Base-by-base conservation (phyloP, 1,140 invertebrate species). In the Reticulitermes speratus region DNA sequence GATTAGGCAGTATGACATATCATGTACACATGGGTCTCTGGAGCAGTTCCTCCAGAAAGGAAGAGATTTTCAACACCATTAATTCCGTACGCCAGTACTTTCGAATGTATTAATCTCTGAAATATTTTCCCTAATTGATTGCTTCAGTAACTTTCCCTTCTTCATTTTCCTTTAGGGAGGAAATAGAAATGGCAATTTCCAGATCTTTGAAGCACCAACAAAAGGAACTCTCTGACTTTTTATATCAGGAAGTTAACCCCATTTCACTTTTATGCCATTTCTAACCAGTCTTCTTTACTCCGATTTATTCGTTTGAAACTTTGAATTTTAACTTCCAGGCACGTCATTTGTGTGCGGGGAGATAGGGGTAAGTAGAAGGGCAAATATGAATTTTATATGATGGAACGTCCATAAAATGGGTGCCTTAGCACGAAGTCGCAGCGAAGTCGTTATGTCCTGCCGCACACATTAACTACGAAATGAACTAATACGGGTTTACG, bases 91-190 rank as follows among this genome's bases (percentile, higher is more conserved):
- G 83, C 59, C 82, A 38, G 55, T 84, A 86, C 81, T 83, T 86
- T 86, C 65, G 32, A 55, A 86, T 55, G 82, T 86, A 86, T 86
- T 84, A 86, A 83, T 83, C 85, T 85, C 65, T 85, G 55, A 85
- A 86, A 86, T 86, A 86, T 86, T 86, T 65, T 82, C 83, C 32
- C 82, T 84, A 86, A 86, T 86, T 86, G 86, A 86, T 86, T 82
- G 82, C 59, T 65, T 85, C 32, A 44, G 83, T 84, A 75, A 75
- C 83, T 23, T 83, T 84, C 44, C 83, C 83, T 84, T 52, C 83
- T 44, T 52, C 83, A 52, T 44, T 84, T 84, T 84, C 83, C 48
- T 30, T 84, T 84, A 25, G 44, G 38, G n/a, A 84, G 44, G 83
- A 84, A 52, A 44, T 52, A 44, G 32, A 44, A 84, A 45, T 84